Percentiles rank a stretch among this genome's conserved stretches.
phyloP scores from a whole-genome alignment of 1,140 invertebrate genomes.

The Bombyx mori region DNA sequence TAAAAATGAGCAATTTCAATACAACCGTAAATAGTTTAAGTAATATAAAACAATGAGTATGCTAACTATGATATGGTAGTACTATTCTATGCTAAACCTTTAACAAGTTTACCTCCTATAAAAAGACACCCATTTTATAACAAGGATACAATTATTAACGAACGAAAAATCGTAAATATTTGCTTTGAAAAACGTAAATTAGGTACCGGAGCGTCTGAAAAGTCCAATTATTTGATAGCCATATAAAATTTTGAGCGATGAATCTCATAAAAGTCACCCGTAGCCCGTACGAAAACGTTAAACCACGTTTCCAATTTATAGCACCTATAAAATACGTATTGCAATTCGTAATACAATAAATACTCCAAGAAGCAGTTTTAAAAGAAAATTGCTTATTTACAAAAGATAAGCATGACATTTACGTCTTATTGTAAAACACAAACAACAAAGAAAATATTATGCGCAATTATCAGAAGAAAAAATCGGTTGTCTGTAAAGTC shows the following conservation, averaged over 20 bases:
- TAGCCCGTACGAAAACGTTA: conserved; percentile 61
- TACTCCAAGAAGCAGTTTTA: conserved; percentile 38
- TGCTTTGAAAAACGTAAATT: background rate
- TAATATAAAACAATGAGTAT: too few relatives aligned
- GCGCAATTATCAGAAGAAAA: too few relatives aligned
- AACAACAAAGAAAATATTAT: too few relatives aligned
- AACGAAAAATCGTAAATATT: background rate
- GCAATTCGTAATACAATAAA: conserved; percentile 64
- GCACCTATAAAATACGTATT: conserved; percentile 69
- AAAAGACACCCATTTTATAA: too few relatives aligned
- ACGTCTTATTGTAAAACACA: too few relatives aligned
- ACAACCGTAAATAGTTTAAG: too few relatives aligned
- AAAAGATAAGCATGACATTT: too few relatives aligned
- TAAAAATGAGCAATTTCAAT: too few relatives aligned
- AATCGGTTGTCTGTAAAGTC: too few relatives aligned
- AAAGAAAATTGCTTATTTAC: conserved; percentile 25
- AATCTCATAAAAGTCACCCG: conserved; percentile 60
- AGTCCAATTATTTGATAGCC: conserved; percentile 34
- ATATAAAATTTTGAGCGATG: conserved; percentile 58
- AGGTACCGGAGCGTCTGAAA: background rate
- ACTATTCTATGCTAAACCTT: too few relatives aligned
- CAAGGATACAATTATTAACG: background rate
- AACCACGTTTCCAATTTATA: conserved; percentile 64
- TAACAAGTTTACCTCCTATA: too few relatives aligned
- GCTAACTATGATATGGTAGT: too few relatives aligned